Evolutionary conservation across 2,888 invertebrate species (phyloP).

Genomic region (Mesorhabditis sp.): DNA sequence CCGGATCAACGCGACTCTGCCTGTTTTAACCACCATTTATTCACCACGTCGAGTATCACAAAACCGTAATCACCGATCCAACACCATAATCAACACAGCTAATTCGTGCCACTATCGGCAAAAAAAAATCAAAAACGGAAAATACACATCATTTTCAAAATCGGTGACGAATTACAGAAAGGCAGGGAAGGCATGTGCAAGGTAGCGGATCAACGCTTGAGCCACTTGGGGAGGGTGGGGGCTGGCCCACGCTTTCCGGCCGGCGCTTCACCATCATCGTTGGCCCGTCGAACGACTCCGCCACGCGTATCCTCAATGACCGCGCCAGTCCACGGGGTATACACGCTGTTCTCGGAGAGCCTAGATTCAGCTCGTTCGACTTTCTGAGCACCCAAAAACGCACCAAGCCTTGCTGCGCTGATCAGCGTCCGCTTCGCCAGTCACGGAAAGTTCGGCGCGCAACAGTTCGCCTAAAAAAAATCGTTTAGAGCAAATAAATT

Average conservation of each 20-base stretch:
- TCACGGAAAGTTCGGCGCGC: not conserved
- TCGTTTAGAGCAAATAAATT: not conserved
- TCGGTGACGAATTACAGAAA: not conserved
- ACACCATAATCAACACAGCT: not conserved
- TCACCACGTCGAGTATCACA: not conserved
- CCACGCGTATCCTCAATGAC: not conserved
- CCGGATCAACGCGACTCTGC: too few species aligned
- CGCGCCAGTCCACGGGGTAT: not conserved
- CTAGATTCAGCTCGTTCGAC: not conserved
- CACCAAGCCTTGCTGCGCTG: not conserved
- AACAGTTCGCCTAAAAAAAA: not conserved
- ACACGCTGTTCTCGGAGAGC: not conserved
- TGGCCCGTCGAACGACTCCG: not conserved
- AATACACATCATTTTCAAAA: too few species aligned
- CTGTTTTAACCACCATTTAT: too few species aligned
- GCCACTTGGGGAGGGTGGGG: constrained; percentile 1
- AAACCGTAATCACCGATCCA: not conserved
- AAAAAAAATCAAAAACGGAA: too few species aligned
- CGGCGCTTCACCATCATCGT: not conserved
- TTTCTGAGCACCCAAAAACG: not conserved
- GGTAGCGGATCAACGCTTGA: constrained; percentile 4
- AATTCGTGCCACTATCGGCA: too few species aligned
- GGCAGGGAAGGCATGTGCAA: not conserved
- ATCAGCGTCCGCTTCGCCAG: not conserved
- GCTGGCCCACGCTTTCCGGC: not conserved